Conservation (phyloP, 2,797 vertebrate species). For the Kryptolebias ocellatus region DNA sequence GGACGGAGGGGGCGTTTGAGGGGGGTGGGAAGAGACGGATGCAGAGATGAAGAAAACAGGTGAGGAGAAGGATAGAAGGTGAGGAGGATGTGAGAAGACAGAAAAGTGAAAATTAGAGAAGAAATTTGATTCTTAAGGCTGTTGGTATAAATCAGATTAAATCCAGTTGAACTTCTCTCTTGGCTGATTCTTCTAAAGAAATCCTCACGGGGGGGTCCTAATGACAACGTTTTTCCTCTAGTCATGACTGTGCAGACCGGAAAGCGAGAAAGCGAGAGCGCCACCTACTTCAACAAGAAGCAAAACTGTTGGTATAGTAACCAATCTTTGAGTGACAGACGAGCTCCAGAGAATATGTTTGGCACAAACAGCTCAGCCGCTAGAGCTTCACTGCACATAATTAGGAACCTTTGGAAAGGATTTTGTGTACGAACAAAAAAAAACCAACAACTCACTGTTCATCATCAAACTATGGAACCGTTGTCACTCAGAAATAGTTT, state of each 20-base stretch:
- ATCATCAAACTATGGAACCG: no score
- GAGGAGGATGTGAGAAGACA: slow-evolving; percentile 6
- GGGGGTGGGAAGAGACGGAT: slow-evolving; percentile 15
- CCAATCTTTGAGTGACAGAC: slow-evolving; percentile 8
- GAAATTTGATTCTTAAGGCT: no score
- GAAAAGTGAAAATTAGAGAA: not conserved
- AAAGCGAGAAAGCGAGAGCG: slow-evolving; percentile 3
- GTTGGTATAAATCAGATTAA: not conserved
- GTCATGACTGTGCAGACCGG: not conserved
- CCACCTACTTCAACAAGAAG: slow-evolving; percentile 1
- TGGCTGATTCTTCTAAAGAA: not conserved
- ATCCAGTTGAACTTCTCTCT: not conserved
- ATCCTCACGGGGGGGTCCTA: not conserved
- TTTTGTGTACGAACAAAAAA: not conserved
- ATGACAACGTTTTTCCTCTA: not conserved
- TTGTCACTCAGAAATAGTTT: no score
- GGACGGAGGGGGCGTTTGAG: slow-evolving; percentile 25
- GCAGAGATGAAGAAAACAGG: slow-evolving; percentile 30
- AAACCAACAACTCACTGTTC: not conserved
- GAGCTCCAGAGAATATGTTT: not conserved
- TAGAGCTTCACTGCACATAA: not conserved
- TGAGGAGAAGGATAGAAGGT: slow-evolving; percentile 26
- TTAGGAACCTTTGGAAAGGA: not conserved
- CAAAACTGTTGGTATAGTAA: not conserved
- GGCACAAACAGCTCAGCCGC: not conserved